Evolutionary conservation across 2,113 vertebrate genomes (phyloP), one percentile per base, ranked within the genome.

Genomic region (Lanius collurio): DNA sequence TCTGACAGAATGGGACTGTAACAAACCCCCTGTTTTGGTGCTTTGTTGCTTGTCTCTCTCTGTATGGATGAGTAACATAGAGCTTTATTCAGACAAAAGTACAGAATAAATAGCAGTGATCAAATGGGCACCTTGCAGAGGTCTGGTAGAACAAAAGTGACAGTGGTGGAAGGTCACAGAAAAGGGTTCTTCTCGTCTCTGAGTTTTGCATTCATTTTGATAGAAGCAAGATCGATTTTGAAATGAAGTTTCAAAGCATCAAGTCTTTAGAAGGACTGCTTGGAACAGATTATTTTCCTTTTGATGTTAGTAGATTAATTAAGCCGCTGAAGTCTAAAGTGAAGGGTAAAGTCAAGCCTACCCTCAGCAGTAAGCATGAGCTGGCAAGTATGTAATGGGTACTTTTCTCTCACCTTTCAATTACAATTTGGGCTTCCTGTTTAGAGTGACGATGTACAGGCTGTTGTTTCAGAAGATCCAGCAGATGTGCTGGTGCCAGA

Each of bases 201-300:
- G 44, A 78, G 42, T 42, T 88, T 76, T 90, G 22, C 24, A 15
- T 50, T 50, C 16, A n/a, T 60, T 89, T 82, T 87, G 56, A 47
- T 42, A 56, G 52, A 82, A 52, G 39, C 1, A 4, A 80, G 83
- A 90, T 59, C 1, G 0, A 81, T 89, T 95, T 86, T 56, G 55
- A 93, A 94, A 92, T 65, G 63, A 94, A 74, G 27, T 90, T 94
- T 94, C 73, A 92, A 90, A 95, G 83, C 52, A 46, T 20, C 53
- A 64, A 89, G 50, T 21, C 83, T 89, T 84, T 49, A 90, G 80
- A 78, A 82, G 26, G 53, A 90, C 73, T 30, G 27, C 73, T 82
- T 1, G 2, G 28, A 95, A 81, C 30, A 81, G 80, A 78, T 95
- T 89, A 70, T 92, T 94, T 86, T 90, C 57, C 33, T 95, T 94